These are phyloP conservation scores for Heterodera filipjevi DNA, from an alignment of 2,888 invertebrate species.

Conservation along the genomic window DNA sequence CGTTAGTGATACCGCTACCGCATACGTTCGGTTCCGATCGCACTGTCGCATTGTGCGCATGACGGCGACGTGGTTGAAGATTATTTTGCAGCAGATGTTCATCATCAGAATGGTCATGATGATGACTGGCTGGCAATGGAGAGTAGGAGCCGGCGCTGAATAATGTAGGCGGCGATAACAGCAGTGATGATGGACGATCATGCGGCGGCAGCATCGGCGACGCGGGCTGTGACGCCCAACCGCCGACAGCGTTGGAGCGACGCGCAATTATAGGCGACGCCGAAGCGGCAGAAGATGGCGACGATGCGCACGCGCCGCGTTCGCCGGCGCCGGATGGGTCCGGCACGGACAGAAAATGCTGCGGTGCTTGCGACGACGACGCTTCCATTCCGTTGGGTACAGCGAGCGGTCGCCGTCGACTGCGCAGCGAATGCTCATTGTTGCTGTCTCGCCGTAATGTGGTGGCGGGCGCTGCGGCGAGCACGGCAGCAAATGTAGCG, in stretches of 20 bases:
- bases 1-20: no score
- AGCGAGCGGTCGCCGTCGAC: constrained; percentile 4
- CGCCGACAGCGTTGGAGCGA: not conserved
- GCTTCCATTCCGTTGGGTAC: not conserved
- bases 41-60: not conserved
- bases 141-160: not conserved
- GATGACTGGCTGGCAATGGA: not conserved
- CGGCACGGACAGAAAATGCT: not conserved
- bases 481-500: constrained; percentile 30
- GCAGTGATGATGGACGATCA: not conserved
- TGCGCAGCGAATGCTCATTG: constrained; percentile 2
- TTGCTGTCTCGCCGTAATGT: not conserved
- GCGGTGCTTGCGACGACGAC: not conserved
- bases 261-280: not conserved
- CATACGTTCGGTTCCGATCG: not conserved
- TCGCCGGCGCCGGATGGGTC: not conserved
- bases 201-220: not conserved
- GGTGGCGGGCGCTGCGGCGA: constrained; percentile 25
- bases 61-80: not conserved
- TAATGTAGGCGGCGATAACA: not conserved
- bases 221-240: not conserved
- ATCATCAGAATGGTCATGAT: not conserved
- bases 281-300: not conserved
- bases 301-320: not conserved
- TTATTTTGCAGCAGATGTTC: no score